Conservation (phyloP, 2,888 invertebrate species). For the Ceratothoa steindachneri region DNA sequence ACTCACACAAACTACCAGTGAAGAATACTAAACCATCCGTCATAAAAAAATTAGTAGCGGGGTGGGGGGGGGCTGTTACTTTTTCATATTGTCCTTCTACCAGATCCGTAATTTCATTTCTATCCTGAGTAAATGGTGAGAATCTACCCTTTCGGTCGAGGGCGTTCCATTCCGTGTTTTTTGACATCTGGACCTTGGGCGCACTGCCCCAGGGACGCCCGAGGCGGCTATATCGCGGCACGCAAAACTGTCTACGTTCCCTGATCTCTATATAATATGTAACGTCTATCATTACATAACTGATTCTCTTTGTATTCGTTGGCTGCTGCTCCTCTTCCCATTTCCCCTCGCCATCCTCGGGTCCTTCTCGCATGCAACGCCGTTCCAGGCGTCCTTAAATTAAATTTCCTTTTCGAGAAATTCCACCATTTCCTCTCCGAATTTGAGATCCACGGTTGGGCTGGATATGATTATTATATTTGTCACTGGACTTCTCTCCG, state of each 20-base stretch:
- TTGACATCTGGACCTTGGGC: neutral
- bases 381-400: slow-evolving; percentile 10
- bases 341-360: neutral
- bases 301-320: slow-evolving; percentile 13
- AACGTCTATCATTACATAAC: slow-evolving; percentile 15
- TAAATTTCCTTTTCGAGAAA: slow-evolving; percentile 6
- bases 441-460: slow-evolving; percentile 11
- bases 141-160: neutral
- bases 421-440: slow-evolving; percentile 13
- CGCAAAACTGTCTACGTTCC: slow-evolving; percentile 8
- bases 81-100: neutral
- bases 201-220: neutral
- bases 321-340: slow-evolving; percentile 11
- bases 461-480: slow-evolving; percentile 12
- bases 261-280: slow-evolving; percentile 8
- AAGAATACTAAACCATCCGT: too few species aligned
- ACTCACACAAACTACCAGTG: too few species aligned
- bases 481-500: slow-evolving; percentile 13
- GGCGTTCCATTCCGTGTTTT: neutral
- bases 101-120: neutral
- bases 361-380: slow-evolving; percentile 1
- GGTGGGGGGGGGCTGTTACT: too few species aligned
- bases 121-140: neutral
- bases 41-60: too few species aligned
- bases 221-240: neutral